Conservation (phyloP, 2,888 invertebrate genomes). For the Ormyrus labotus region DNA sequence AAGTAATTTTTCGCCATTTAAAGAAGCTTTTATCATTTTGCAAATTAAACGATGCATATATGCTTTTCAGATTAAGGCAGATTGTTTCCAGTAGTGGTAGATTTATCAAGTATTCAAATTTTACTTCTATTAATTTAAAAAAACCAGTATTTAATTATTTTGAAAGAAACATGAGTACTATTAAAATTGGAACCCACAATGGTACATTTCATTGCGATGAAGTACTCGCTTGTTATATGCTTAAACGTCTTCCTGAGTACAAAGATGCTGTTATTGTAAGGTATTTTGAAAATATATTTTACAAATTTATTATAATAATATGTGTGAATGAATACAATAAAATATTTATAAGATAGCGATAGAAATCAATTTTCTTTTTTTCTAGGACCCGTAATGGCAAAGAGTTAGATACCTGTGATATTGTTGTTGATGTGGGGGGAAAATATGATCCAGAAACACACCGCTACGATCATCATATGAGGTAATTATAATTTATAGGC, state of each 20-base stretch:
- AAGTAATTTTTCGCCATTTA: too few species aligned
- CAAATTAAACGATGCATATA: background rate
- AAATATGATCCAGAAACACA: slow-evolving; percentile 86
- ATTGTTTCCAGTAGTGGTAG: background rate
- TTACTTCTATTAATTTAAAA: slow-evolving; percentile 13
- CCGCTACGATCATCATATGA: slow-evolving; percentile 97
- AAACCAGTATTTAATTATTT: background rate
- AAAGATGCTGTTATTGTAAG: slow-evolving; percentile 86
- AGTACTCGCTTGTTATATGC: slow-evolving; percentile 94
- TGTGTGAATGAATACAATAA: background rate
- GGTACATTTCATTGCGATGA: slow-evolving; percentile 97
- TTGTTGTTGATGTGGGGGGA: slow-evolving; percentile 96
- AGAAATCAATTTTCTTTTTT: slow-evolving; percentile 36
- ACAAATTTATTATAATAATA: slow-evolving; percentile 16
- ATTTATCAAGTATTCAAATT: slow-evolving; percentile 8
- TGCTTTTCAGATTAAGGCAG: slow-evolving; percentile 8
- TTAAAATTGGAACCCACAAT: slow-evolving; percentile 85
- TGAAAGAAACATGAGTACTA: slow-evolving; percentile 58
- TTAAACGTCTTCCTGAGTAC: slow-evolving; percentile 88
- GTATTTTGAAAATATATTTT: slow-evolving; percentile 65
- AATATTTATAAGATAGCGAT: background rate
- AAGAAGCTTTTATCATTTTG: too few species aligned
- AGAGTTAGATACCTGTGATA: slow-evolving; percentile 78
- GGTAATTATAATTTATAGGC: slow-evolving; percentile 66
- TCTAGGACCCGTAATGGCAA: slow-evolving; percentile 78